Base-by-base conservation (phyloP, 2,113 vertebrate species). In the Microtus ochrogaster region DNA sequence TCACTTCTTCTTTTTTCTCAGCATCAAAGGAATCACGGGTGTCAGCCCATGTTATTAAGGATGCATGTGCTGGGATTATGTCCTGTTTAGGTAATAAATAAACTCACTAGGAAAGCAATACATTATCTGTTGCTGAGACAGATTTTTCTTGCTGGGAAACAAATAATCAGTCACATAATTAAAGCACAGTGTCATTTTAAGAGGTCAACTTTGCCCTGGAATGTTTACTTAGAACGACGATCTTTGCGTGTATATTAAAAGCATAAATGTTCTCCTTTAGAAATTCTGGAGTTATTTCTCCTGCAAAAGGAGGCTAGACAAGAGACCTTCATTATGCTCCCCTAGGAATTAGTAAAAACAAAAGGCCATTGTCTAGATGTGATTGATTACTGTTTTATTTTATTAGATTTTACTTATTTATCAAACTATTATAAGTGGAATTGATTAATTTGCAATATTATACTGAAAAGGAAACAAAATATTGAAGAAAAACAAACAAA, bases 171-270 rank as follows among this genome's bases (percentile, higher is more conserved):
- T 63, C 36, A 72, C 4, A 24, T 88, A 39, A 41, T 89, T 90
- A 63, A 94, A 93, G 10, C 19, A 82, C 11, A 83, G 65, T 87
- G 68, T 63, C 68, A 79, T 0, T 91, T 91, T 41, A 91, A 85
- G 61, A 78, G 0, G 76, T 0, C 55, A 94, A 22, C 52, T 8
- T 47, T 82, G 0, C 0, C 17, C 28, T 82, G 47, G 52, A 19
- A 94, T 26, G 90, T 90, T 93, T 84, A 28, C 28, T 79, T 87
- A 74, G 36, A 96, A 87, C 94, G 22, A 13, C 3, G 44, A 22
- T 77, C 7, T 68, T 79, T 76, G 7, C 19, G 8, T 90, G 3
- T 30, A n/a, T 10, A 41, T 84, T 96, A 77, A 96, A 96, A 89
- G 36, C 3, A 73, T 44, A 81, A 2, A 49, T 96, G 72, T 10